phyloP scores from a whole-genome alignment of 2,888 invertebrate species.

The Brachynemurus nebulosus region DNA sequence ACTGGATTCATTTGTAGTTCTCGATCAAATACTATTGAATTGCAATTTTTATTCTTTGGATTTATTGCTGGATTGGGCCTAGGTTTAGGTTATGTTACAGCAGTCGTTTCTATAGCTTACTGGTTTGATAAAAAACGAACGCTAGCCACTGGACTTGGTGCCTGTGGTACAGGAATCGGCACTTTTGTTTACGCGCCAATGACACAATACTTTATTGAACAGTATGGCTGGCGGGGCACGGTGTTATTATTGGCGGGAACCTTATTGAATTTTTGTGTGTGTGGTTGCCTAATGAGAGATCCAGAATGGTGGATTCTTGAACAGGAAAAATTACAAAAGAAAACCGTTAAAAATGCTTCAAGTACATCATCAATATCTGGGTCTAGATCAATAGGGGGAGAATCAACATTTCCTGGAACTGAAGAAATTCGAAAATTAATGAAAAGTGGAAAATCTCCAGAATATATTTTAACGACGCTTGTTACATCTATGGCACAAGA shows the following conservation, averaged over 20 bases:
- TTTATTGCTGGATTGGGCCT: conserved; percentile 72
- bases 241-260: conserved; percentile 69
- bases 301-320: conserved; percentile 67
- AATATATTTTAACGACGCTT: conserved; percentile 47
- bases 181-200: conserved; percentile 80
- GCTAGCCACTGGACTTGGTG: conserved; percentile 74
- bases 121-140: conserved; percentile 84
- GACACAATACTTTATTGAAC: conserved; percentile 61
- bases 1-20: conserved; percentile 65
- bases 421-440: conserved; percentile 54
- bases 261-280: conserved; percentile 71
- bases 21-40: conserved; percentile 53
- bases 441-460: conserved; percentile 54
- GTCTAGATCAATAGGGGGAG: conserved; percentile 30
- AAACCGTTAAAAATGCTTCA: conserved; percentile 38
- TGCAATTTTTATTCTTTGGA: conserved; percentile 75
- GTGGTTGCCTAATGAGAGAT: conserved; percentile 76
- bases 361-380: conserved; percentile 37
- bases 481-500: conserved; percentile 42
- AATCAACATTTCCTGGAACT: conserved; percentile 45
- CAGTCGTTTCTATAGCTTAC: conserved; percentile 81
- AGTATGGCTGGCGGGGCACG: conserved; percentile 77
- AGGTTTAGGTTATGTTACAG: conserved; percentile 75
- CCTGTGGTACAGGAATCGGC: conserved; percentile 80
- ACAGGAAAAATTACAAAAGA: conserved; percentile 39